Conservation (phyloP, 2,113 vertebrate species). For the Sciurus niger region DNA sequence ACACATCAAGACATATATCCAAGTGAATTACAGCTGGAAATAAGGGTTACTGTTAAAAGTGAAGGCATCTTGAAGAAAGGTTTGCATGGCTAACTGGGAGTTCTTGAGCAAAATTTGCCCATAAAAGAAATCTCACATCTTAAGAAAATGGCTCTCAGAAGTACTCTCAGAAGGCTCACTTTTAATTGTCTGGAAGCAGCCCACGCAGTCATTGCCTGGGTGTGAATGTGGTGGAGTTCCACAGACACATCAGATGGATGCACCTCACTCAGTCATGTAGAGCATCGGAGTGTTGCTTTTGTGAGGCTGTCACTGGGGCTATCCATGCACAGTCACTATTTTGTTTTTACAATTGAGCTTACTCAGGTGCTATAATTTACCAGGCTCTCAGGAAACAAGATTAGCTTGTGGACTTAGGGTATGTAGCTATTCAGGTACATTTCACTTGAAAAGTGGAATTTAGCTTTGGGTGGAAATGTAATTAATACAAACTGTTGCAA, state of each 20-base stretch:
- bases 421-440: background rate
- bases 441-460: background rate
- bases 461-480: background rate
- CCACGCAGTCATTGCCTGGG: background rate
- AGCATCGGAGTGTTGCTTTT: background rate
- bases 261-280: background rate
- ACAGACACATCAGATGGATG: background rate
- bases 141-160: background rate
- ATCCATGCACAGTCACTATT: background rate
- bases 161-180: fast-evolving
- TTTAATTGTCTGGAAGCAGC: background rate
- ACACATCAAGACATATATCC: too few relatives aligned
- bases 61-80: background rate
- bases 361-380: background rate
- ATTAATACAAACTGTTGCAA: background rate
- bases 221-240: background rate
- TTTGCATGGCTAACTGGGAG: background rate
- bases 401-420: background rate
- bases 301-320: background rate
- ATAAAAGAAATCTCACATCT: background rate
- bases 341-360: slow-evolving; percentile 2
- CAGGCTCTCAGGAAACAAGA: background rate
- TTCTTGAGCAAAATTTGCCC: background rate
- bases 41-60: too few relatives aligned
- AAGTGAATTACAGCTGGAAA: too few relatives aligned